Conservation (phyloP, 1,140 invertebrate species). For the Cyrtorhinus lividipennis region DNA sequence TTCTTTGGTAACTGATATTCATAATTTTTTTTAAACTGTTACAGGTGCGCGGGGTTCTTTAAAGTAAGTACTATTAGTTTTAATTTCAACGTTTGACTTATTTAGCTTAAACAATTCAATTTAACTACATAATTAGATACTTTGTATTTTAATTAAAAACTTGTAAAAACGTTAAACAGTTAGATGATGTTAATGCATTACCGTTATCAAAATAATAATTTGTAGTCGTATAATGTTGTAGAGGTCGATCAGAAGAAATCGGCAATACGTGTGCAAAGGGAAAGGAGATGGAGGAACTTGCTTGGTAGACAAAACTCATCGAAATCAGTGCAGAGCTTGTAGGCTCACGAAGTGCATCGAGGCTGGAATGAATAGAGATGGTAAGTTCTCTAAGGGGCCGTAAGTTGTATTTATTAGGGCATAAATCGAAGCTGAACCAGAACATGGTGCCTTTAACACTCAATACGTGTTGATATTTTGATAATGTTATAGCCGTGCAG, state of each 20-base stretch:
- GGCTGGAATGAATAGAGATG: constrained; percentile 95
- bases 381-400: constrained; percentile 41
- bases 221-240: constrained; percentile 32
- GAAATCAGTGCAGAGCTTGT: constrained; percentile 93
- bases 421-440: too few species aligned
- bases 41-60: constrained; percentile 27
- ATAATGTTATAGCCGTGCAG: constrained; percentile 65
- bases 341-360: constrained; percentile 84
- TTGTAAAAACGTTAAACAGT: not conserved
- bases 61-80: constrained; percentile 21
- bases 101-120: too few species aligned
- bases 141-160: not conserved
- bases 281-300: constrained; percentile 65
- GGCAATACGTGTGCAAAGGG: constrained; percentile 91
- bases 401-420: constrained; percentile 15
- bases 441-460: too few species aligned
- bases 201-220: not conserved
- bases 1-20: too few species aligned
- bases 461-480: not conserved
- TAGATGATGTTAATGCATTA: too few species aligned
- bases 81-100: not conserved
- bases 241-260: constrained; percentile 84
- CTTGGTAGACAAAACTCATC: constrained; percentile 89
- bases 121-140: not conserved
- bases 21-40: too few species aligned